Percentiles rank a stretch among this genome's conserved stretches.
These are phyloP conservation scores for Nesoenas mayeri DNA, from an alignment of 2,113 vertebrate genomes.

Conservation along the genomic window DNA sequence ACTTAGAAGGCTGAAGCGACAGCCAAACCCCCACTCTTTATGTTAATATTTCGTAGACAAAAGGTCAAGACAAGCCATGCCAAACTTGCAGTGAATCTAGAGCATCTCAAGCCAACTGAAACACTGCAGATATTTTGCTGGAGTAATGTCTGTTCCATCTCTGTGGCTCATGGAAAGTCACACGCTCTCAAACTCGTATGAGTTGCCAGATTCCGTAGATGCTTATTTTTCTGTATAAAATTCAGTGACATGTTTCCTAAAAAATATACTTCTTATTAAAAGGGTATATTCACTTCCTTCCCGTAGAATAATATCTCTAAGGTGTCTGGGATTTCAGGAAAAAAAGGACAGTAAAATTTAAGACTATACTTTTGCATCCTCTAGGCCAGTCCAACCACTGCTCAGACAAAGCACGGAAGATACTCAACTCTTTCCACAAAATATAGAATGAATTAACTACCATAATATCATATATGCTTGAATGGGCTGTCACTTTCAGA, in stretches of 20 bases:
- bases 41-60: constrained; percentile 11
- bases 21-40: constrained; percentile 1
- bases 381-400: neutral
- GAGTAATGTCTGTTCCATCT: neutral
- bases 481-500: neutral
- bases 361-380: neutral
- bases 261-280: neutral
- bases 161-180: neutral
- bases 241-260: neutral
- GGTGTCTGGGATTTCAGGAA: neutral
- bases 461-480: neutral
- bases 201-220: neutral
- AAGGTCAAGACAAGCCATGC: constrained; percentile 2
- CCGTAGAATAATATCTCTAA: neutral
- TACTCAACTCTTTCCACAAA: neutral
- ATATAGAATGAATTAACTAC: neutral
- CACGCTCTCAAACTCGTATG: neutral
- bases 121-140: neutral
- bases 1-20: constrained; percentile 3
- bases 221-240: neutral
- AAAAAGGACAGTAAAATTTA: neutral
- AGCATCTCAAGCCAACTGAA: neutral
- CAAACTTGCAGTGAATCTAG: neutral
- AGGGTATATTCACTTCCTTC: neutral
- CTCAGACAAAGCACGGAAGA: neutral